Evolutionary conservation across 1,140 invertebrate species (phyloP), one percentile per base, ranked within the genome.

Genomic region (Aphaenogaster rudis): DNA sequence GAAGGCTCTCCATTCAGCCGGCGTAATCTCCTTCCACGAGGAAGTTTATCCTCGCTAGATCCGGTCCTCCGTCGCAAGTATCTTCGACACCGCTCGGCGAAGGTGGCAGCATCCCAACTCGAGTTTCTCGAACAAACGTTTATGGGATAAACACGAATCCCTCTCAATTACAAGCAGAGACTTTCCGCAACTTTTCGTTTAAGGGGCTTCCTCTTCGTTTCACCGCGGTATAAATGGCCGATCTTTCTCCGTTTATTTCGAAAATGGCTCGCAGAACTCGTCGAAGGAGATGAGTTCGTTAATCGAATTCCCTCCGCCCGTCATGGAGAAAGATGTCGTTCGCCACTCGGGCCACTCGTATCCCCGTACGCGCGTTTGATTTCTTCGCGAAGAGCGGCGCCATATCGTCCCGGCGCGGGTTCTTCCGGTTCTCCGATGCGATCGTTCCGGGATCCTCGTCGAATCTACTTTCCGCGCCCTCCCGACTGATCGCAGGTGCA

Each of bases 401-500:
- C 59, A 59, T 82, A 59, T 82, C 39, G 21, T 45, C 39, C 9
- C 21, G 64, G 39, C 13, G 21, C 28, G 45, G 0, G 21, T 17
- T 52, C 6, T 33, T 59, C 39, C 80, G 59, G 28, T 64, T 39
- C 52, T 17, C 48, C 48, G 42, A 11, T 17, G 28, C n/a, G 2
- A 11, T 9, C 74, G 74, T 21, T 45, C 28, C 39, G 64, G n/a
- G 11, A 42, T 48, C 28, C 17, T 78, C 59, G 81, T 76, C 54
- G 45, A 11, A 66, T 9, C 74, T 52, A 78, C 64, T 77, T 89
- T 72, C 71, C 64, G 61, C 72, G 54, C 52, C 54, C 63, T 59
- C 33, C 48, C 66, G 77, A 90, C 88, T 74, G 77, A 78, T 88
- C 87, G 50, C 72, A 64, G 61, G 28, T 86, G 63, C 52, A 63